These are phyloP conservation scores for Dryadula phaetusa DNA, from an alignment of 2,888 invertebrate species.

Conservation along the genomic window DNA sequence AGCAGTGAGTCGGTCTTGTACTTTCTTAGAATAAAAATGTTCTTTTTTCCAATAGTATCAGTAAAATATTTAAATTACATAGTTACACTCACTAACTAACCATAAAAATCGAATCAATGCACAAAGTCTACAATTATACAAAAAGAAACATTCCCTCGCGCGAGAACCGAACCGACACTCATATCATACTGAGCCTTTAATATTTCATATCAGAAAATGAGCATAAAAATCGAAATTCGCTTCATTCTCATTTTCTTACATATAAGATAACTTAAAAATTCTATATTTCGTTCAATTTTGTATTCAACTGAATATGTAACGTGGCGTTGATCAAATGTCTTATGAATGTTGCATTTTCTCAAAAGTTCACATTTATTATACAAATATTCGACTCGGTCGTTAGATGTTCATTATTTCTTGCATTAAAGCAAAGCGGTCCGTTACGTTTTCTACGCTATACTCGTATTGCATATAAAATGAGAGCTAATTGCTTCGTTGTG, in stretches of 20 bases:
- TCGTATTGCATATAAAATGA: background rate
- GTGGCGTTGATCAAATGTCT: background rate
- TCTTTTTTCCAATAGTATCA: too few species aligned
- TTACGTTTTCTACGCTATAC: background rate
- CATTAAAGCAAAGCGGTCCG: background rate
- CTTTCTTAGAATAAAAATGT: background rate
- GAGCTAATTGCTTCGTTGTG: constrained; percentile 4
- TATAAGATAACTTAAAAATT: background rate
- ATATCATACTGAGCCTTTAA: too few species aligned
- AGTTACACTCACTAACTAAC: too few species aligned
- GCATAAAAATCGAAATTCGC: too few species aligned
- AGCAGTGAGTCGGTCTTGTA: background rate
- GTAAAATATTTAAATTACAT: too few species aligned
- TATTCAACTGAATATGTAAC: background rate
- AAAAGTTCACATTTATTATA: background rate
- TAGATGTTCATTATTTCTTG: constrained; percentile 5
- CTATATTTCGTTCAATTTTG: background rate
- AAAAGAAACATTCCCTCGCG: too few species aligned
- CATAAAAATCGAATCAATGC: too few species aligned
- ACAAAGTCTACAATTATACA: too few species aligned
- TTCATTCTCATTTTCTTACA: background rate
- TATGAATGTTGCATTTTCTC: constrained; percentile 3
- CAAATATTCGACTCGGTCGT: background rate
- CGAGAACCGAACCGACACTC: too few species aligned
- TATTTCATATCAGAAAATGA: too few species aligned